These are phyloP conservation scores for Nemotelus nigrinus DNA, from an alignment of 2,888 invertebrate species.

Conservation along the genomic window DNA sequence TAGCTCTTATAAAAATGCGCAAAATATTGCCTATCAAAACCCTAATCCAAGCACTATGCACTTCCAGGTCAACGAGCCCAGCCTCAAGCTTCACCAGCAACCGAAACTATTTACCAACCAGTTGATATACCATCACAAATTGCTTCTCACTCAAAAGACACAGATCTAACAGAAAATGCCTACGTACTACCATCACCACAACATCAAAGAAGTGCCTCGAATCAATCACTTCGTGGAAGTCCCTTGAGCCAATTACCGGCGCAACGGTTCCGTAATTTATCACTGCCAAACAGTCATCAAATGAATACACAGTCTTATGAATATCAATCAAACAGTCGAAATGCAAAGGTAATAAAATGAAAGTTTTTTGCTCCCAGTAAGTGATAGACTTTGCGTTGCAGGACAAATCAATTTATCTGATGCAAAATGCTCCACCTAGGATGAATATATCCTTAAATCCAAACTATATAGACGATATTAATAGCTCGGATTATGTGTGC, in stretches of 20 bases:
- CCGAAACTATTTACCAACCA: slow-evolving; percentile 62
- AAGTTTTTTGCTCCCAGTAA: neutral
- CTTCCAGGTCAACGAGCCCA: slow-evolving; percentile 64
- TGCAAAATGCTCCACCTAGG: slow-evolving; percentile 41
- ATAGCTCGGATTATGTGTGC: slow-evolving; percentile 83
- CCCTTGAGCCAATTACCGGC: slow-evolving; percentile 54
- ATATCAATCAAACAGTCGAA: slow-evolving; percentile 25
- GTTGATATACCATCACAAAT: slow-evolving; percentile 52
- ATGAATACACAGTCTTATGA: slow-evolving; percentile 10
- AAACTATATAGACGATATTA: slow-evolving; percentile 74
- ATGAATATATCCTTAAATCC: slow-evolving; percentile 64
- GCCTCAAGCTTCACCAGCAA: slow-evolving; percentile 64
- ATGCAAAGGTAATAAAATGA: slow-evolving; percentile 14
- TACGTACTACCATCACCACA: slow-evolving; percentile 57
- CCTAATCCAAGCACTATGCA: neutral
- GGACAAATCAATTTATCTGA: slow-evolving; percentile 39
- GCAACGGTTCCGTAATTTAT: slow-evolving; percentile 62
- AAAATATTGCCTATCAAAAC: neutral
- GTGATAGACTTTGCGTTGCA: neutral
- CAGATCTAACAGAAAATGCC: slow-evolving; percentile 44
- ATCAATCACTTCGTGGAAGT: slow-evolving; percentile 54
- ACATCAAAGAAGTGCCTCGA: slow-evolving; percentile 57
- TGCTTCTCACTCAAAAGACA: slow-evolving; percentile 44
- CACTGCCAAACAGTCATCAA: slow-evolving; percentile 59
- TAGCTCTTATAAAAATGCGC: too few relatives aligned